Evolutionary conservation across 2,113 vertebrate species (phyloP), one percentile per base, ranked within the genome.

Genomic region (Coryphaenoides rupestris): DNA sequence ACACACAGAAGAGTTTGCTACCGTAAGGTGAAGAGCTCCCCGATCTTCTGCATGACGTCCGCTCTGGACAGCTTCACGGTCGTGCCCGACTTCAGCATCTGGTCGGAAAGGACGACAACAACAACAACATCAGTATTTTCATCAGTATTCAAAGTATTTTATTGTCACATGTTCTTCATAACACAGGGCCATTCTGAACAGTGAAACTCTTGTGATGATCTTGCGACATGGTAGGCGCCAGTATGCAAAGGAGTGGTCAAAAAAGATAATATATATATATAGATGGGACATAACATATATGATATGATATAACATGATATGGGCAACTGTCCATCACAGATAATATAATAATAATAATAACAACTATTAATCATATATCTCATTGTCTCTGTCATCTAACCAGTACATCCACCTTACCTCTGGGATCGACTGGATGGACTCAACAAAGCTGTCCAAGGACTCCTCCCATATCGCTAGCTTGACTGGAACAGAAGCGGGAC

Each of bases 391-490:
- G n/a, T n/a, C n/a, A n/a, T n/a, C n/a, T n/a, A 40, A 7, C 13
- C 33, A 22, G 23, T 56, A 10, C 2, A 55, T 45, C 1, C 9
- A 52, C 57, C 62, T 59, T 89, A 98, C 97, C 96, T 99, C 96
- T 76, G 97, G 97, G 83, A 99, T 99, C 21, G 94, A 93, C 63
- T 99, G 97, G 85, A 99, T 99, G 22, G 96, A 98, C 60, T 97
- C 95, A 60, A 98, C 92, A 83, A 99, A 99, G 71, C 90, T 93
- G 85, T 99, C 97, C 80, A 99, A 68, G n/a, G 92, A 86, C 1
- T 94, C 90, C 77, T 99, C 97, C 97, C 96, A 99, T 85, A 98
- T 98, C 17, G 96, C 97, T 84, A 99, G 86, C 81, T 99, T 99
- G 65, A 99, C 96, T 99, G 84, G 52, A 84, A 84, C 54, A 86